Evolutionary conservation across 2,888 invertebrate species (phyloP).

Genomic region (Pomacea canaliculata): DNA sequence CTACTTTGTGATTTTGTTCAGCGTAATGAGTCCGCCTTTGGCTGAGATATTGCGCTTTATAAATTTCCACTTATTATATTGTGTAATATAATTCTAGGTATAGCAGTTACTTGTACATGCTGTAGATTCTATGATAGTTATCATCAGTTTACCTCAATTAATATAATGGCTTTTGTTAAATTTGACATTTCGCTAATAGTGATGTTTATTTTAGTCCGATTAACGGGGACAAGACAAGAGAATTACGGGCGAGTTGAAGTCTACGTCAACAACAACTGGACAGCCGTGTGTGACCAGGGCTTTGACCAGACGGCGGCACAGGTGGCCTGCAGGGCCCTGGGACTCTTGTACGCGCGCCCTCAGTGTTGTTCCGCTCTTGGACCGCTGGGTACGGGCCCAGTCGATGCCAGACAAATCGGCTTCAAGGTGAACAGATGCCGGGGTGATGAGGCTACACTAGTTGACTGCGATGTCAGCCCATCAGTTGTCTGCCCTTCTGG

Average conservation of each 20-base stretch:
- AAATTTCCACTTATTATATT: no score
- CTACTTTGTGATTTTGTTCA: no score
- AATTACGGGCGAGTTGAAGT: constrained; percentile 69
- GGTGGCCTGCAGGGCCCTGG: constrained; percentile 69
- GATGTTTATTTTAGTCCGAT: constrained; percentile 38
- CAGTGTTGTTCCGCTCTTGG: no score
- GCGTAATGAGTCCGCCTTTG: no score
- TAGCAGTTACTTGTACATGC: no score
- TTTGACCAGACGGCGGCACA: constrained; percentile 79
- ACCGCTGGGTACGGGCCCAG: no score
- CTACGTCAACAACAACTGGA: constrained; percentile 78
- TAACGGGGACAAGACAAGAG: constrained; percentile 37
- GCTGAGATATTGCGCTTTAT: no score
- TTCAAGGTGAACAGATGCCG: constrained; percentile 22
- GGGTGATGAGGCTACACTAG: constrained; percentile 19
- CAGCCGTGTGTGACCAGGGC: constrained; percentile 81
- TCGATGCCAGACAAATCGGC: constrained; percentile 16
- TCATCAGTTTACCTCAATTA: no score
- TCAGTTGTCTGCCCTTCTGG: constrained; percentile 34
- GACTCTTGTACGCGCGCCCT: background rate
- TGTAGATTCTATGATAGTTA: no score
- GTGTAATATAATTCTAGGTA: no score
- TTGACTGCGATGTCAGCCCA: constrained; percentile 17
- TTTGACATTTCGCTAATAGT: no score
- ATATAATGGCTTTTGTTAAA: no score